Conservation (phyloP, 2,113 vertebrate species). For the Mesitornis unicolor region DNA sequence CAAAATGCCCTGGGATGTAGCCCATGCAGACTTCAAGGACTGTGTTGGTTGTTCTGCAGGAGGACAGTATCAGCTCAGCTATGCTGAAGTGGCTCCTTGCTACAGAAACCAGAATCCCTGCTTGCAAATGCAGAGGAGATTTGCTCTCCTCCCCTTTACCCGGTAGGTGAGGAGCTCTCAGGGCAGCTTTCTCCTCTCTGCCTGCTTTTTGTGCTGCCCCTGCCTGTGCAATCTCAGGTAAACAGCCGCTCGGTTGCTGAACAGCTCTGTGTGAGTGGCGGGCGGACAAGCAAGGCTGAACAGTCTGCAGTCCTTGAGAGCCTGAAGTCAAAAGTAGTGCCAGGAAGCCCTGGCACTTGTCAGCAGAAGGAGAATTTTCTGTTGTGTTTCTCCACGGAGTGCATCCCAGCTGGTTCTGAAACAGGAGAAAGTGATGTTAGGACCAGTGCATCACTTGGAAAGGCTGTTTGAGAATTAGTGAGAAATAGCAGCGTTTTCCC, state of each 20-base stretch:
- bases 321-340: background rate
- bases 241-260: background rate
- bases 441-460: background rate
- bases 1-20: background rate
- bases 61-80: background rate
- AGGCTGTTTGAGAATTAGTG: background rate
- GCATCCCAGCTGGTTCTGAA: background rate
- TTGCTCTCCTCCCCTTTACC: background rate
- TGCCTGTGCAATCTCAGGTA: background rate
- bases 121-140: background rate
- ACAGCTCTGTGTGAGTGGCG: background rate
- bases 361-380: background rate
- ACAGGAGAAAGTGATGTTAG: fast-evolving
- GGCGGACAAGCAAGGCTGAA: background rate
- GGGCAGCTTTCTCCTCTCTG: background rate
- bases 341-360: background rate
- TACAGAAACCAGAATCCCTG: background rate
- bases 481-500: background rate
- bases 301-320: background rate
- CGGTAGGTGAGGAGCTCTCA: background rate
- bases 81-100: fast-evolving
- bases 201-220: background rate
- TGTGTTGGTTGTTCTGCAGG: background rate
- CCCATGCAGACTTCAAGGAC: fast-evolving
- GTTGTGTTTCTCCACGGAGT: background rate